Conservation (phyloP, 2,113 vertebrate species). For the Nycticorax nycticorax region DNA sequence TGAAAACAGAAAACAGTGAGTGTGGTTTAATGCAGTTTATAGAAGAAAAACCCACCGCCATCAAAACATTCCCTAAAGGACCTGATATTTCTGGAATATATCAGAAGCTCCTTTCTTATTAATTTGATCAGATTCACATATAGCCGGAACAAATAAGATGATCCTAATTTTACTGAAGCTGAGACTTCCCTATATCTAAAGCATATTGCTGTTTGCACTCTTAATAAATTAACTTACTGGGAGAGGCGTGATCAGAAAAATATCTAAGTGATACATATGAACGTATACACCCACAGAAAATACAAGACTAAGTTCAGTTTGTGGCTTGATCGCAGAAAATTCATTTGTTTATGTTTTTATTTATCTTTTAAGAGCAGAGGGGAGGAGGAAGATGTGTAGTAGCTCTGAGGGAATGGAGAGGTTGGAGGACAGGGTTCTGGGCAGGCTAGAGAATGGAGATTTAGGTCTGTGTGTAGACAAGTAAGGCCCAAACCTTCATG, state of each 20-base stretch:
- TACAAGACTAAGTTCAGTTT: background rate
- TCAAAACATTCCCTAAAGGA: slow-evolving; percentile 42
- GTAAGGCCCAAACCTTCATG: background rate
- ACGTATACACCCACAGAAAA: background rate
- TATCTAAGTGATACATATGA: background rate
- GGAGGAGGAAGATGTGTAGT: background rate
- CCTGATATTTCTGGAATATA: slow-evolving; percentile 68
- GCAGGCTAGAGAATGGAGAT: background rate
- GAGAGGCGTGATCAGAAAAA: background rate
- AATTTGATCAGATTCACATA: slow-evolving; percentile 71
- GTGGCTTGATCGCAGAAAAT: background rate
- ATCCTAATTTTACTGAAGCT: slow-evolving; percentile 67
- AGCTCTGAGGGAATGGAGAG: background rate
- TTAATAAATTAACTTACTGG: background rate
- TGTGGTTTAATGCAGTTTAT: slow-evolving; percentile 33
- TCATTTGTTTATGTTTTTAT: background rate
- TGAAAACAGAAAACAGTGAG: slow-evolving; percentile 34
- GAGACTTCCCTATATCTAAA: background rate
- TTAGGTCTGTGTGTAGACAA: background rate
- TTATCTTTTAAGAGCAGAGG: background rate
- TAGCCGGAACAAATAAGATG: slow-evolving; percentile 61
- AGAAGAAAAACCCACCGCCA: background rate
- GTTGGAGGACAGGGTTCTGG: background rate
- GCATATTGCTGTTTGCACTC: background rate
- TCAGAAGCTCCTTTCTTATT: slow-evolving; percentile 66